These are phyloP conservation scores for Sus scrofa DNA, from an alignment of 2,113 vertebrate species.

Conservation along the genomic window T2T-Sscrofa CM000819.6:6289001-6289500, in stretches of 20 bases:
- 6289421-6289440: neutral
- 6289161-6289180: neutral
- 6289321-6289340: neutral
- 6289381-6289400: neutral
- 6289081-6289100: too few relatives aligned
- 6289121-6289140: neutral
- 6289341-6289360: neutral
- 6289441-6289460: neutral
- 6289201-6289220: neutral
- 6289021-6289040: neutral
- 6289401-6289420: neutral
- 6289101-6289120: neutral
- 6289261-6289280: neutral
- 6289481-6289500: too few relatives aligned
- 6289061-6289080: neutral
- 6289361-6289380: neutral
- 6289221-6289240: neutral
- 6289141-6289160: neutral
- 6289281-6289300: neutral
- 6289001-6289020: neutral
- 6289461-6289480: neutral
- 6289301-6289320: neutral
- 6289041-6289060: neutral
- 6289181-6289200: neutral
- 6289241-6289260: neutral